Evolutionary conservation across 2,113 vertebrate genomes (phyloP).

Genomic region (Psilopogon haemacephalus): DNA sequence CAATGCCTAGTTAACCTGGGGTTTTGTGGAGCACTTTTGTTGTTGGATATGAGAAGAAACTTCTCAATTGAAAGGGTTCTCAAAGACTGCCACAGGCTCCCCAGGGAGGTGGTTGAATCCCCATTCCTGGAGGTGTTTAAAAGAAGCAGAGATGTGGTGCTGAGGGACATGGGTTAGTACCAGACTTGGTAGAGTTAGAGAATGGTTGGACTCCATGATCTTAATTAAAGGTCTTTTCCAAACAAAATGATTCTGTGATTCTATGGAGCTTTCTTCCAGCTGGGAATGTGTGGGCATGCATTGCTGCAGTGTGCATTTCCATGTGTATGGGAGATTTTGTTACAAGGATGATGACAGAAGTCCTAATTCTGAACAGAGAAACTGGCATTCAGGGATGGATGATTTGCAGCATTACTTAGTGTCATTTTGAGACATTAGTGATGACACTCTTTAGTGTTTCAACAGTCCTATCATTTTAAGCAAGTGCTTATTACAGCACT

Average conservation of each 20-base stretch:
- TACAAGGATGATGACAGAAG: neutral
- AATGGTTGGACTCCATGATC: no score
- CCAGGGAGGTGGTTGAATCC: no score
- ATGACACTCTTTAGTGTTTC: neutral
- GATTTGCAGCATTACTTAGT: neutral
- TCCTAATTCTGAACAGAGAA: neutral
- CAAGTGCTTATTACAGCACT: conserved; percentile 60
- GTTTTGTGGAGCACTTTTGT: neutral
- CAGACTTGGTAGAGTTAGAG: no score
- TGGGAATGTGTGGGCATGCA: neutral
- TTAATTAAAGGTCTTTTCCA: no score
- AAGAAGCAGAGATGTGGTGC: no score
- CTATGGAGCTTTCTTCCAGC: neutral
- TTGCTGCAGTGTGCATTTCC: neutral
- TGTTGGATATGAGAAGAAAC: no score
- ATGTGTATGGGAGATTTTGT: neutral
- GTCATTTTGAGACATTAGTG: conserved; percentile 4
- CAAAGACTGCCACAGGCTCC: no score
- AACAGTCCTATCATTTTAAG: conserved; percentile 7
- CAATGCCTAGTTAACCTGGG: neutral
- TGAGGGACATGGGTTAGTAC: no score
- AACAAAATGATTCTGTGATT: neutral
- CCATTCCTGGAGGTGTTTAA: no score
- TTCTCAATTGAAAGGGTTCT: no score
- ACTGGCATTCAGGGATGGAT: neutral